Evolutionary conservation across 2,888 invertebrate species (phyloP).

Genomic region (Caenorhabditis macrosperma): DNA sequence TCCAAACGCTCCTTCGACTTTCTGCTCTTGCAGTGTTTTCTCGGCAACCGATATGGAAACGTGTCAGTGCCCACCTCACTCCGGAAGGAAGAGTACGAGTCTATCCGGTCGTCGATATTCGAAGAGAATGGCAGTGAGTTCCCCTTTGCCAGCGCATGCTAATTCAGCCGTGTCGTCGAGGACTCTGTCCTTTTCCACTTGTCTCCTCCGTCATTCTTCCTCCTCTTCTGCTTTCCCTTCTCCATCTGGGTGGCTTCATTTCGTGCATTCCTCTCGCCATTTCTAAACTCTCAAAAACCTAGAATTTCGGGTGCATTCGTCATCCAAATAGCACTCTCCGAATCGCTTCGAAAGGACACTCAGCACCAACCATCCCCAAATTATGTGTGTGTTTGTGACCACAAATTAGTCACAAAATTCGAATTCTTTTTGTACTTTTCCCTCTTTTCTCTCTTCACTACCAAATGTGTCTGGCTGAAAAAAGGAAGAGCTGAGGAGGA

Average conservation of each 20-base stretch:
- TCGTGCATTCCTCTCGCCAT: slow-evolving; percentile 27
- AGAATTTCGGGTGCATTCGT: slow-evolving; percentile 18
- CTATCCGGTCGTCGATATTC: slow-evolving; percentile 78
- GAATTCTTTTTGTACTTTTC: slow-evolving; percentile 3
- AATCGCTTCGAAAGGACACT: not conserved
- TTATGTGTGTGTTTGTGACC: slow-evolving; percentile 4
- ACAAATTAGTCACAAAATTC: slow-evolving; percentile 11
- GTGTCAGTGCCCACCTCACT: slow-evolving; percentile 80
- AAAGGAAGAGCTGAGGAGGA: not conserved
- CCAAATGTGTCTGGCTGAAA: slow-evolving; percentile 35
- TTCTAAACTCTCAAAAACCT: slow-evolving; percentile 1
- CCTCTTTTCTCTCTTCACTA: slow-evolving; percentile 4
- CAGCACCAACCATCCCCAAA: not conserved
- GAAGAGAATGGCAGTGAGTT: slow-evolving; percentile 78
- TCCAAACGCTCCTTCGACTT: not conserved
- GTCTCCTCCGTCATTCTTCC: slow-evolving; percentile 14
- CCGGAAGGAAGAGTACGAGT: slow-evolving; percentile 81
- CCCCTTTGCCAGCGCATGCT: slow-evolving; percentile 22
- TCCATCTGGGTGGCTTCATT: slow-evolving; percentile 29
- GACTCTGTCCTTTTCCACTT: slow-evolving; percentile 17
- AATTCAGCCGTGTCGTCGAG: slow-evolving; percentile 44
- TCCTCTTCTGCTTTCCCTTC: slow-evolving; percentile 21
- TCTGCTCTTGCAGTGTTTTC: slow-evolving; percentile 80
- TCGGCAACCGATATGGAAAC: slow-evolving; percentile 82
- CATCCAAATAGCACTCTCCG: not conserved